Evolutionary conservation across 2,797 vertebrate species (phyloP), one percentile per base, ranked within the genome.

Genomic region (Microctenopoma lineatum): DNA sequence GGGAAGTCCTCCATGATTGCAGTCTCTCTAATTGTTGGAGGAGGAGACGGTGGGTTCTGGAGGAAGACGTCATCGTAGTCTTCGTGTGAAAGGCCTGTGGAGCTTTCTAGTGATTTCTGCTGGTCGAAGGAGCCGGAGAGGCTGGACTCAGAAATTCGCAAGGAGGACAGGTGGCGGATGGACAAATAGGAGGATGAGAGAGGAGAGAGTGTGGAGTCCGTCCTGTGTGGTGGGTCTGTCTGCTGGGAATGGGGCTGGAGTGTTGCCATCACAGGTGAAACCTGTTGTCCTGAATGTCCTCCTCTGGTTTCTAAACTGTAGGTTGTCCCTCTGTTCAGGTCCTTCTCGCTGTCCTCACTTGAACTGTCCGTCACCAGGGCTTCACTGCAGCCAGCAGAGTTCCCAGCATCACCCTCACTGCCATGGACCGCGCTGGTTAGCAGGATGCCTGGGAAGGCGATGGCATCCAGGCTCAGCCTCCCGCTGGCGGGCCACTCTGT

Each of bases 51-150:
- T 4, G 84, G 72, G 16, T 66, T 81, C 7, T 73, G 77, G 38
- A 91, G 66, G 62, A 98, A 98, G 75, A 97, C 96, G 0, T 97
- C 96, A 0, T 98, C 95, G 0, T 93, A 94, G 2, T 90, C 87
- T 0, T 94, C 93, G 26, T 32, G 69, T 2, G 6, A 45, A 0
- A 14, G 13, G 16, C 53, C 44, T 2, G 12, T 15, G 16, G 55
- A 47, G 2, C 60, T 8, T n/a, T 70, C 42, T 0, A 39, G 6
- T 3, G 59, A 66, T 0, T 45, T 54, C 51, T 79, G 75, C 15
- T 50, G 72, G 53, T 71, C 56, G 0, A 5, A 0, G 46, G 45
- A 21, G 61, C 55, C 39, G 1, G 38, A 18, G n/a, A 95, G 87
- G 79, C 67, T 87, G 0, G 96, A 95, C 81, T 98, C 96, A 0